Evolutionary conservation across 2,888 invertebrate species (phyloP).

Genomic region (Nomada ruficornis): DNA sequence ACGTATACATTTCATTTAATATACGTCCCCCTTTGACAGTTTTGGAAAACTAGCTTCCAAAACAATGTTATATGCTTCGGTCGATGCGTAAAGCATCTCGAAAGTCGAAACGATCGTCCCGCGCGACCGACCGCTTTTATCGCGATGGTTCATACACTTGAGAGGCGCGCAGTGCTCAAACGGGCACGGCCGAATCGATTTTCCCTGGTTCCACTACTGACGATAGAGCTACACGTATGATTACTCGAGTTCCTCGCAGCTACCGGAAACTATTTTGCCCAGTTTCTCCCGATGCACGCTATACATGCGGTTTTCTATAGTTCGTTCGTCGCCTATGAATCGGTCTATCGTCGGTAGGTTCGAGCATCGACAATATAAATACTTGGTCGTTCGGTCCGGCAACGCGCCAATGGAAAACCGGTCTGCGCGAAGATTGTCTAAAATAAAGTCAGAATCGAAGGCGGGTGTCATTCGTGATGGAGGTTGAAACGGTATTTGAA

Average conservation of each 20-base stretch:
- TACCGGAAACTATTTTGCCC: slow-evolving; percentile 40
- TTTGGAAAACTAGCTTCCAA: neutral
- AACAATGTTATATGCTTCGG: neutral
- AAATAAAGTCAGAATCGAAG: slow-evolving; percentile 47
- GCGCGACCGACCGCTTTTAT: slow-evolving; percentile 55
- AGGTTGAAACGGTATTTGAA: neutral
- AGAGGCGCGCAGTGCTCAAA: slow-evolving; percentile 71
- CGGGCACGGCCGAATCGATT: slow-evolving; percentile 73
- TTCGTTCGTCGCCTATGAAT: neutral
- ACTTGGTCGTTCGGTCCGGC: slow-evolving; percentile 11
- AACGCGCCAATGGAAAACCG: slow-evolving; percentile 21
- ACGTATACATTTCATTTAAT: neutral
- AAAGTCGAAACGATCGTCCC: slow-evolving; percentile 31
- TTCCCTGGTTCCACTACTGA: slow-evolving; percentile 66
- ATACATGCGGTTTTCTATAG: neutral
- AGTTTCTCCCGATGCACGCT: slow-evolving; percentile 21
- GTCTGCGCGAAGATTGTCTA: slow-evolving; percentile 37
- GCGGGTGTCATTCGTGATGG: slow-evolving; percentile 20
- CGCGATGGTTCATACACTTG: slow-evolving; percentile 52
- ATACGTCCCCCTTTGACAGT: neutral
- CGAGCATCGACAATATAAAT: neutral
- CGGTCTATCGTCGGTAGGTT: neutral
- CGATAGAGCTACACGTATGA: slow-evolving; percentile 58
- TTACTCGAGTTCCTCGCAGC: slow-evolving; percentile 46
- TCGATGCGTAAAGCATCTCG: slow-evolving; percentile 27